These are phyloP conservation scores for Petrolisthes cinctipes DNA, from an alignment of 2,888 invertebrate species.

Conservation along the genomic window DNA sequence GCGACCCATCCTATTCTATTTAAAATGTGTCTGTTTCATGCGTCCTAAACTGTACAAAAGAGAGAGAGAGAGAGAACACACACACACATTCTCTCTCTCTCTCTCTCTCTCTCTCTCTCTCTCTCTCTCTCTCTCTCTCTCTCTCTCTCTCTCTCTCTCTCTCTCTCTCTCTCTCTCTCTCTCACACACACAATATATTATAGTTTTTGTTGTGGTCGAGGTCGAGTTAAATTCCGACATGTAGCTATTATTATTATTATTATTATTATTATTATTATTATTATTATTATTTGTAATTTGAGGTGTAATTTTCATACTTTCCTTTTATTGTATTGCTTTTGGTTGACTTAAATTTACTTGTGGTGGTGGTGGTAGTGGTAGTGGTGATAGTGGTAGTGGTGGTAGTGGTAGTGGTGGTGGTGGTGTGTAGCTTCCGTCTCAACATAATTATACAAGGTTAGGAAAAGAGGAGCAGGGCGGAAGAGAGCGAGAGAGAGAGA, in stretches of 20 bases:
- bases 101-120: slow-evolving; percentile 27
- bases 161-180: slow-evolving; percentile 44
- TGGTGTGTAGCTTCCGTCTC: not conserved
- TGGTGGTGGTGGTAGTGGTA: not conserved
- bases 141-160: slow-evolving; percentile 42
- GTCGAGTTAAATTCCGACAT: not conserved
- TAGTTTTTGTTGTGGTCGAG: not conserved
- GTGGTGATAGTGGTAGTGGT: not conserved
- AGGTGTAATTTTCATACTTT: not conserved
- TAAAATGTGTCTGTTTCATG: no score
- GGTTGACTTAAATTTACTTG: no score
- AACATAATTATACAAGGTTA: not conserved
- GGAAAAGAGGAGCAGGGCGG: not conserved
- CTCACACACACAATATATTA: not conserved
- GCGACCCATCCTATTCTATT: no score
- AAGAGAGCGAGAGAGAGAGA: not conserved
- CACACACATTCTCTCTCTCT: slow-evolving; percentile 8
- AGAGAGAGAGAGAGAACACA: not conserved
- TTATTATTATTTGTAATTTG: not conserved
- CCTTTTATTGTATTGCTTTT: no score
- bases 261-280: slow-evolving; percentile 6
- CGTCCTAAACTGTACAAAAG: not conserved
- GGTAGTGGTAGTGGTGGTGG: not conserved
- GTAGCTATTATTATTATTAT: not conserved
- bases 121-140: slow-evolving; percentile 19